phyloP scores from a whole-genome alignment of 1,140 invertebrate genomes.

The Bradynema listronoti region DNA sequence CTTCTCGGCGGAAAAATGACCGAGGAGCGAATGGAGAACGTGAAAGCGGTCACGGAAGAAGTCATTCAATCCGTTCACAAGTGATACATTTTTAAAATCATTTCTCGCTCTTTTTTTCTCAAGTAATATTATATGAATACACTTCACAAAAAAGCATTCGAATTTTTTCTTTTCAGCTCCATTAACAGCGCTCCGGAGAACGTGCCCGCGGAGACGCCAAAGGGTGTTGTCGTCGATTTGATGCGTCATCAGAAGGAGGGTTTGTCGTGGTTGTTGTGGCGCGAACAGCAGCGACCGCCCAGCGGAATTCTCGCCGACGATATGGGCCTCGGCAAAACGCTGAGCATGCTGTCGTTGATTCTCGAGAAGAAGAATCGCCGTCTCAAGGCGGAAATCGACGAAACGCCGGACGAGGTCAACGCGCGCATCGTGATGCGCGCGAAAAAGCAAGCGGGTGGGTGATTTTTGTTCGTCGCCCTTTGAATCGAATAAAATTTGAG shows the following conservation, averaged over 20 bases:
- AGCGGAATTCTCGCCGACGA: conserved; percentile 77
- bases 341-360: conserved; percentile 80
- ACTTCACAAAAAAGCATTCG: no score
- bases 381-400: conserved; percentile 36
- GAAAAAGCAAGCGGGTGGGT: not conserved
- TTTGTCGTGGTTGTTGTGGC: conserved; percentile 75
- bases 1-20: conserved; percentile 46
- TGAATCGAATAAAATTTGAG: not conserved
- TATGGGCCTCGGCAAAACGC: conserved; percentile 84
- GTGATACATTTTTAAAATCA: conserved; percentile 11
- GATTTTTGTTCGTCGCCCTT: not conserved
- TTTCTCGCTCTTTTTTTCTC: no score
- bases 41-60: conserved; percentile 31
- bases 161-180: conserved; percentile 36
- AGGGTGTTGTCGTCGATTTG: conserved; percentile 59
- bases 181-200: conserved; percentile 28
- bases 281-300: conserved; percentile 73
- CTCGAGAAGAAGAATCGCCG: conserved; percentile 59
- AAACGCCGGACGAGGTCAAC: conserved; percentile 24
- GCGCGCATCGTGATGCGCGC: conserved; percentile 6
- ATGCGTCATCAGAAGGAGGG: conserved; percentile 81
- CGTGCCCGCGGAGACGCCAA: conserved; percentile 35
- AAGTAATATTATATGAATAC: no score
- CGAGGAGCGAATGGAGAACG: conserved; percentile 27
- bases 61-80: conserved; percentile 31